Percentiles rank a stretch among this genome's conserved stretches.
These are phyloP conservation scores for Lycopodina hypogea DNA, from an alignment of 37 sponge, comb jelly and placozoan species.

Conservation along the genomic window DNA sequence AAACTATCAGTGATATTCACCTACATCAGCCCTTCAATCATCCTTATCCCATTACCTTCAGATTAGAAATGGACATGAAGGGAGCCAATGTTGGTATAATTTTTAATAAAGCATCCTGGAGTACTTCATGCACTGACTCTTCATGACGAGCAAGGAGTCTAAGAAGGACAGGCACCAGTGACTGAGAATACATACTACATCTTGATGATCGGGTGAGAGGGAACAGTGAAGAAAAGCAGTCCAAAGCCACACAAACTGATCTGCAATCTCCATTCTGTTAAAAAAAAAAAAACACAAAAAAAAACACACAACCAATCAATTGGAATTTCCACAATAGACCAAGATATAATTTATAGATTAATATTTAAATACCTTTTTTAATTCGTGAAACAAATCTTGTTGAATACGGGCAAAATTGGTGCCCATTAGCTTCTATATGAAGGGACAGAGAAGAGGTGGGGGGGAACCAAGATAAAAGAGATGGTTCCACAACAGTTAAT, in stretches of 20 bases:
- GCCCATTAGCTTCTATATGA: conserved; percentile 18
- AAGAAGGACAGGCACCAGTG: conserved; percentile 41
- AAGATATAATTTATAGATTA: not conserved
- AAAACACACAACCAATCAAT: not conserved
- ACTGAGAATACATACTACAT: conserved; percentile 30
- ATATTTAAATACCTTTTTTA: conserved; percentile 56
- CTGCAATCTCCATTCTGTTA: conserved; percentile 56
- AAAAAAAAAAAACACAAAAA: not conserved
- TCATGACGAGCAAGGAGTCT: conserved; percentile 35
- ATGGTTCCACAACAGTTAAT: too few relatives aligned
- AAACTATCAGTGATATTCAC: too few relatives aligned
- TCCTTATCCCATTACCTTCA: conserved; percentile 21
- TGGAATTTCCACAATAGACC: not conserved
- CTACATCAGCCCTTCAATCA: too few relatives aligned
- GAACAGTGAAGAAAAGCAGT: conserved; percentile 51
- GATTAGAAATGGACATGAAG: conserved; percentile 22
- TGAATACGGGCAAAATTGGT: conserved; percentile 37
- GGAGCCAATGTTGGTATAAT: conserved; percentile 57
- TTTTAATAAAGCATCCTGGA: conserved; percentile 28
- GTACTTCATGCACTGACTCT: conserved; percentile 50
- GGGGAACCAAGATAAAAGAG: not conserved
- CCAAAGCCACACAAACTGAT: conserved; percentile 48
- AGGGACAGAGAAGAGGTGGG: not conserved
- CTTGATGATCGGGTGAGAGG: conserved; percentile 38
- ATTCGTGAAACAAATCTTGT: conserved; percentile 57